Evolutionary conservation across 2,888 invertebrate species (phyloP), one percentile per base, ranked within the genome.

Genomic region (Tipula helvola): DNA sequence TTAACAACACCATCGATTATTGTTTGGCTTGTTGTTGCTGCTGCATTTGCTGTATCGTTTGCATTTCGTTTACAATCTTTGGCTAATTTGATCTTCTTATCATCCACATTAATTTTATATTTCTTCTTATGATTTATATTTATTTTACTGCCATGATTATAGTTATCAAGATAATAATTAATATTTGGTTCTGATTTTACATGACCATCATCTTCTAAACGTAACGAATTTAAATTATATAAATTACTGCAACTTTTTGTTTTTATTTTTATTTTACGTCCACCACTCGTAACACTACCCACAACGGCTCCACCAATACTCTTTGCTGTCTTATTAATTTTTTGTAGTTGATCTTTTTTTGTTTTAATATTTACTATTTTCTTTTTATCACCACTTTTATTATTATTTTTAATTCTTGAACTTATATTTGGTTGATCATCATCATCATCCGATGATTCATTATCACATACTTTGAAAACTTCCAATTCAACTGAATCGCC

Each of bases 391-490:
- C 44, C 42, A 42, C 42, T 85, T 42, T 85, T 85, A 42, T 42
- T n/a, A 41, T 16, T 41, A 39, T 42, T 41, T 2, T 85, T 42
- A n/a, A 16, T 41, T 16, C 16, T 52, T 28, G 28, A 28, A 28
- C 28, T 28, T 28, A 28, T 71, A 71, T 28, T 71, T 18, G 71
- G 71, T 16, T 87, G 44, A 44, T 86, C 86, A 12, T 88, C 88
- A 10, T 88, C 88, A 52, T 87, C 88, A 36, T 88, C 88, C 39
- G 87, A 87, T 83, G 88, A 87, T 87, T 88, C 91, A 88, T 92
- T 91, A 88, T 90, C 91, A 88, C 91, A 90, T 88, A 91, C 90
- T 88, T 92, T 92, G 88, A 93, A 92, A 89, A 93, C 93, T 89
- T 93, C 92, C 90, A 93, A 89, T 90, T 93, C 93, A 89, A 93